phyloP scores from a whole-genome alignment of 92 coral and sea anemone genomes.

The Bergia sp. region DNA sequence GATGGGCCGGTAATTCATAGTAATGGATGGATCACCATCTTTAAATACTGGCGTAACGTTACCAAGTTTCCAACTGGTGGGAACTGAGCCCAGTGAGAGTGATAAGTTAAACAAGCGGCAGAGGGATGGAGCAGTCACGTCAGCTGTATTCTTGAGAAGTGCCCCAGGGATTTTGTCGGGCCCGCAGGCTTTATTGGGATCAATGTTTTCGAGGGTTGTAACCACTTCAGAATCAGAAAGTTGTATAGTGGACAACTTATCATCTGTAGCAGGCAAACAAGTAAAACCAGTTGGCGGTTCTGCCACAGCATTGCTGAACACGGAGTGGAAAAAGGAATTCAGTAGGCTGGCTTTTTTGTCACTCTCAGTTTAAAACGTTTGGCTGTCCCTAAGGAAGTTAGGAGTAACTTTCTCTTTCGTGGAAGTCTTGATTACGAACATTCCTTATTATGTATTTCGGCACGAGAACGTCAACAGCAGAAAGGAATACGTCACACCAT shows the following conservation, averaged over 20 bases:
- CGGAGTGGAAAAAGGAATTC: slow-evolving; percentile 60
- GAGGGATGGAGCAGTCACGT: slow-evolving; percentile 13
- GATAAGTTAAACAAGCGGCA: slow-evolving; percentile 41
- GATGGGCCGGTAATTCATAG: slow-evolving; percentile 49
- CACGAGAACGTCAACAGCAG: slow-evolving; percentile 67
- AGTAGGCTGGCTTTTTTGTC: slow-evolving; percentile 30
- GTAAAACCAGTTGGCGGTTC: slow-evolving; percentile 11
- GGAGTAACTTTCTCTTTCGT: slow-evolving; percentile 37
- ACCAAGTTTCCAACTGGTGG: slow-evolving; percentile 33
- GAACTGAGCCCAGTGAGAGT: slow-evolving; percentile 14
- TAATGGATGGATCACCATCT: too few relatives aligned
- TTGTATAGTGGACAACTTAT: slow-evolving; percentile 18
- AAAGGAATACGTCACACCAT: slow-evolving; percentile 65
- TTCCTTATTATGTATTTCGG: slow-evolving; percentile 52
- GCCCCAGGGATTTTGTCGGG: slow-evolving; percentile 33
- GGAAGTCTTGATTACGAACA: slow-evolving; percentile 40
- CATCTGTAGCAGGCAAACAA: not conserved
- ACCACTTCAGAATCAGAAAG: slow-evolving; percentile 49
- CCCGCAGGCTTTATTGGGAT: slow-evolving; percentile 23
- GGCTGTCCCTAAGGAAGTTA: slow-evolving; percentile 54
- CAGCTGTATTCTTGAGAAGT: not conserved
- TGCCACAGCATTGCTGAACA: slow-evolving; percentile 33
- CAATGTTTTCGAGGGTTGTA: slow-evolving; percentile 8
- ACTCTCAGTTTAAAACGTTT: slow-evolving; percentile 37
- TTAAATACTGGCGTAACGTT: not conserved